These are phyloP conservation scores for Eucidaris tribuloides DNA, from an alignment of 35 echinoderm and acorn worm genomes.

Conservation along the genomic window DNA sequence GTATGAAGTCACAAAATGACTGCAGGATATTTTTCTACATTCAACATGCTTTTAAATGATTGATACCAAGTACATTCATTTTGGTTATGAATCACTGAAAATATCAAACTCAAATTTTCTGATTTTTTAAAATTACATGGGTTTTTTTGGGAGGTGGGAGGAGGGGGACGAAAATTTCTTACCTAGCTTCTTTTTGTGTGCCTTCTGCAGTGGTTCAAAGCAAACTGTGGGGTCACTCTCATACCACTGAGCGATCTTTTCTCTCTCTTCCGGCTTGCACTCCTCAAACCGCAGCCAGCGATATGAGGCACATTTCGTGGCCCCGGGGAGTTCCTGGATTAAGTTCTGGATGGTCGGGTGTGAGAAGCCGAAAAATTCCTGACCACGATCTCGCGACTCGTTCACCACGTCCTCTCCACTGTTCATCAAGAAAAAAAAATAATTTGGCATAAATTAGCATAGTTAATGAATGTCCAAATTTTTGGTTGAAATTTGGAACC, in stretches of 20 bases:
- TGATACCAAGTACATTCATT: no score
- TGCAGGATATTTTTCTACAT: neutral
- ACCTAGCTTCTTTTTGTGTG: conserved; percentile 15
- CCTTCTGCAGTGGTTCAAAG: conserved; percentile 39
- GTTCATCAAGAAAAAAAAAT: no score
- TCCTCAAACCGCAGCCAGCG: conserved; percentile 88
- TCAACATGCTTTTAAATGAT: no score
- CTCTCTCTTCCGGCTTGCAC: conserved; percentile 55
- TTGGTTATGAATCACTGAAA: neutral
- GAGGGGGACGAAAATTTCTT: neutral
- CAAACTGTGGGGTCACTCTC: conserved; percentile 47
- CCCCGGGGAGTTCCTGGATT: conserved; percentile 68
- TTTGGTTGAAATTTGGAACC: no score
- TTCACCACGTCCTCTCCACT: conserved; percentile 5
- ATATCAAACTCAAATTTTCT: neutral
- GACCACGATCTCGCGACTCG: conserved; percentile 27
- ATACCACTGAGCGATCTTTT: conserved; percentile 38
- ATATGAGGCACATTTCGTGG: conserved; percentile 63
- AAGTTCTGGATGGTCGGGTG: conserved; percentile 95
- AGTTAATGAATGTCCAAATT: no score
- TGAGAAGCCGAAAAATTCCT: conserved; percentile 91
- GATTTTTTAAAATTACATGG: neutral
- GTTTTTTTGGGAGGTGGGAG: neutral
- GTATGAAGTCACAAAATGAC: neutral
- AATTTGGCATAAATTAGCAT: no score